Evolutionary conservation across 1,140 invertebrate genomes (phyloP).

Genomic region (Pogonus chalceus): DNA sequence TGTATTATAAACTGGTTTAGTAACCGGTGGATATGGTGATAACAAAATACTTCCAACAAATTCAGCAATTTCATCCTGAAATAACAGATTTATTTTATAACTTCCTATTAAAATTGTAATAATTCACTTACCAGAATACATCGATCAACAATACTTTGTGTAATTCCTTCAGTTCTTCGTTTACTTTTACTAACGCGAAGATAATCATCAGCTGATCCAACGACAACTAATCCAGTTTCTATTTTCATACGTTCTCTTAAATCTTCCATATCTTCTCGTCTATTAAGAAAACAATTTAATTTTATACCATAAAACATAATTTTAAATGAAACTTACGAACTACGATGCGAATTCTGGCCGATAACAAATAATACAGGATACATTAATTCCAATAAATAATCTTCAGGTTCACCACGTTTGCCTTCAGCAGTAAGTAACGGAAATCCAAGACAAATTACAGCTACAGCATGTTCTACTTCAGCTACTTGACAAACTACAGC

Average conservation of each 20-base stretch:
- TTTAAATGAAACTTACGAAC: constrained; percentile 26
- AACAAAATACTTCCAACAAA: constrained; percentile 47
- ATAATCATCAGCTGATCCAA: constrained; percentile 73
- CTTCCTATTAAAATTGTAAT: not conserved
- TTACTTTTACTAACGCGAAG: constrained; percentile 61
- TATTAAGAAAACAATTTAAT: constrained; percentile 29
- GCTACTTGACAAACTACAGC: constrained; percentile 60
- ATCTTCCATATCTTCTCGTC: constrained; percentile 67
- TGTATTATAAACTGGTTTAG: not conserved
- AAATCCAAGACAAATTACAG: constrained; percentile 71
- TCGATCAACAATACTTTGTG: constrained; percentile 72
- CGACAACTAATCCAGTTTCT: constrained; percentile 65
- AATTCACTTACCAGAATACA: constrained; percentile 50
- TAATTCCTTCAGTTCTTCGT: constrained; percentile 61
- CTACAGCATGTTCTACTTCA: constrained; percentile 55
- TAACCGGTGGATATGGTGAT: constrained; percentile 44
- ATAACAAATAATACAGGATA: constrained; percentile 71
- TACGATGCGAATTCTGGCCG: constrained; percentile 58
- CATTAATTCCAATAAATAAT: constrained; percentile 61
- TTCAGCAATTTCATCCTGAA: constrained; percentile 50
- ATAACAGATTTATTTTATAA: constrained; percentile 7
- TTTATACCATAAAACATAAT: no score
- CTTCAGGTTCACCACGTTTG: constrained; percentile 66
- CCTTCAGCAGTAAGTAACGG: constrained; percentile 66
- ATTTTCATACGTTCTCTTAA: constrained; percentile 63